Evolutionary conservation across 1,140 invertebrate species (phyloP).

Genomic region (Macrotrachela quadricornifera): DNA sequence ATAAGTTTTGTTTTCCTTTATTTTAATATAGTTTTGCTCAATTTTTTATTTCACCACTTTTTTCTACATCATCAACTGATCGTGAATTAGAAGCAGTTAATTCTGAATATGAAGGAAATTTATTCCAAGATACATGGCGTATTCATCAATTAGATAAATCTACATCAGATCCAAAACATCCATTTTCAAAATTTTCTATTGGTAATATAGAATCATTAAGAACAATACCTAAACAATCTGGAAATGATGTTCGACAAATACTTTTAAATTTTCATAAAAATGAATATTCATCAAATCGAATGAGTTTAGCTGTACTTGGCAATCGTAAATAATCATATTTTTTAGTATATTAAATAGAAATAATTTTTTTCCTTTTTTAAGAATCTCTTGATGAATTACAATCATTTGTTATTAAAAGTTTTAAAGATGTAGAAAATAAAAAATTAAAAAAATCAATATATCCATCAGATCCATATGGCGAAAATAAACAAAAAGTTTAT

Average conservation of each 20-base stretch:
- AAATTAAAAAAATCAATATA: constrained; percentile 29
- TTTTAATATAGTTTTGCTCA: constrained; percentile 54
- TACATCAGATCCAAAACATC: constrained; percentile 49
- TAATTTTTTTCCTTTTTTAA: constrained; percentile 18
- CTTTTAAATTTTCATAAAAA: constrained; percentile 67
- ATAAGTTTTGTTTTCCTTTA: not conserved
- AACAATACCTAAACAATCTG: constrained; percentile 50
- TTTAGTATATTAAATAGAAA: too few relatives aligned
- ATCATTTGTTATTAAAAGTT: constrained; percentile 49
- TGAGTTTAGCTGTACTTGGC: constrained; percentile 64
- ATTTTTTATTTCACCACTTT: constrained; percentile 74
- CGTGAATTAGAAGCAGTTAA: constrained; percentile 82
- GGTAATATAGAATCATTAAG: constrained; percentile 63
- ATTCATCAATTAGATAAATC: constrained; percentile 63
- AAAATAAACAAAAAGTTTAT: not conserved
- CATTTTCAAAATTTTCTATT: constrained; percentile 72
- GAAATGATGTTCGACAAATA: constrained; percentile 55
- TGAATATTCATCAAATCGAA: constrained; percentile 81
- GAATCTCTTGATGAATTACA: constrained; percentile 69
- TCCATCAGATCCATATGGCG: too few relatives aligned
- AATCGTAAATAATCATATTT: constrained; percentile 31
- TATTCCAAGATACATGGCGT: constrained; percentile 63
- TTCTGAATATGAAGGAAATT: constrained; percentile 83
- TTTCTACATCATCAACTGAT: constrained; percentile 67
- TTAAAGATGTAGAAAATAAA: constrained; percentile 56